Conservation (phyloP, 1,140 invertebrate genomes). For the Penaeus chinensis region DNA sequence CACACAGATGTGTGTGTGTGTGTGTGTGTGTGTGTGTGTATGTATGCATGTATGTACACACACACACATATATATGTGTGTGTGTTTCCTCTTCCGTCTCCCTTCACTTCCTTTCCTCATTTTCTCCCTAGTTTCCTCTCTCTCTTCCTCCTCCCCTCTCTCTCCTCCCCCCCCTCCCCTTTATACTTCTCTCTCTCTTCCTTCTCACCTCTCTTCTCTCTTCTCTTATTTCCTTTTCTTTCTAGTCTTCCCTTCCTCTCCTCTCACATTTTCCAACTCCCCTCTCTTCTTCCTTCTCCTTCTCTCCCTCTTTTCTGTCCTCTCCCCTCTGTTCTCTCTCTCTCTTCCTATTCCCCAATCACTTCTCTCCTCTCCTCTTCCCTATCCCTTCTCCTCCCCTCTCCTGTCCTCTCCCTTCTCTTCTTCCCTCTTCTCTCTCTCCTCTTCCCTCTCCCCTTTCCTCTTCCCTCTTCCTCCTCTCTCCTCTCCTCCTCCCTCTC, state of each 20-base stretch:
- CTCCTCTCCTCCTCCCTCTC: neutral
- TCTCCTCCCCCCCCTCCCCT: no score
- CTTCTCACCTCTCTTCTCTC: neutral
- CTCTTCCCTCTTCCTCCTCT: neutral
- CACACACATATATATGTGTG: neutral
- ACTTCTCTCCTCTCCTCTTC: neutral
- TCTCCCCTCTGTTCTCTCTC: neutral
- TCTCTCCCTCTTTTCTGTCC: neutral
- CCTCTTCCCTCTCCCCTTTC: neutral
- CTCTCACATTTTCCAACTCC: neutral
- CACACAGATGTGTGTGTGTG: neutral
- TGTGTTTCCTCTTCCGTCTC: no score
- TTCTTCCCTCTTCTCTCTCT: neutral
- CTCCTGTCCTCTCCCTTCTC: neutral
- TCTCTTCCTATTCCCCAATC: constrained; percentile 2
- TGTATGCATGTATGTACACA: neutral
- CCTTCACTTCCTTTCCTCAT: no score
- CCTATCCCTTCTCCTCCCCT: neutral
- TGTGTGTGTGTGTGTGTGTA: no score
- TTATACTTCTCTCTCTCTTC: neutral
- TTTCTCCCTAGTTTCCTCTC: no score
- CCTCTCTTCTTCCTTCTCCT: neutral
- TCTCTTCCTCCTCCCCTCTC: no score
- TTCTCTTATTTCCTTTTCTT: neutral
- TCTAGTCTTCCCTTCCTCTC: neutral